A percentile compares a stretch with the other conserved stretches of the same genome.
These are phyloP conservation scores for Macquaria australasica DNA, from an alignment of 2,113 vertebrate genomes.

Conservation along the genomic window DNA sequence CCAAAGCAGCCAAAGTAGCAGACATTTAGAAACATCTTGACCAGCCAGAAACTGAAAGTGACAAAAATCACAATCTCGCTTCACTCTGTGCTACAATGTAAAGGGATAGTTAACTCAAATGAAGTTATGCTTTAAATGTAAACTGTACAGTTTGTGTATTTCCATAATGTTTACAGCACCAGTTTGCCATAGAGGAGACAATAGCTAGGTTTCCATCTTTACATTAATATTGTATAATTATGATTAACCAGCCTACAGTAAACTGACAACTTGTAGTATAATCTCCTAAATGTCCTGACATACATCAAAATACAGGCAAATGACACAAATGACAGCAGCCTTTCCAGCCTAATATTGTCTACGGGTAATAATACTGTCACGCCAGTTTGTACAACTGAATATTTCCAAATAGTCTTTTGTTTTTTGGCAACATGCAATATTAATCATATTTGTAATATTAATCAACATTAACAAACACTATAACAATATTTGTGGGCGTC, in stretches of 20 bases:
- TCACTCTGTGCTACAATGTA: conserved; percentile 40
- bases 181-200: not conserved
- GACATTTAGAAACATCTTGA: conserved; percentile 16
- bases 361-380: not conserved
- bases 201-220: conserved; percentile 22
- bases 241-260: not conserved
- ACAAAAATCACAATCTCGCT: conserved; percentile 23
- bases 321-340: not conserved
- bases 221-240: not conserved
- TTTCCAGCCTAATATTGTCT: not conserved
- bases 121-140: not conserved
- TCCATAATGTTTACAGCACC: not conserved
- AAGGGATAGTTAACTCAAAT: conserved; percentile 65
- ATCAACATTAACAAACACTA: not conserved
- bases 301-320: not conserved
- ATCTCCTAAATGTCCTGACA: not conserved
- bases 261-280: too few species aligned
- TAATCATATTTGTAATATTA: not conserved
- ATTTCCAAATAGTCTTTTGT: not conserved
- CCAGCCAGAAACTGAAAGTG: conserved; percentile 19
- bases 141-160: not conserved
- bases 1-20: conserved; percentile 51
- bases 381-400: not conserved
- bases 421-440: not conserved
- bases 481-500: not conserved